A percentile compares a stretch with the other conserved stretches of the same genome.
Conservation (phyloP, 2,113 vertebrate species). For the Synodontis membranacea region DNA sequence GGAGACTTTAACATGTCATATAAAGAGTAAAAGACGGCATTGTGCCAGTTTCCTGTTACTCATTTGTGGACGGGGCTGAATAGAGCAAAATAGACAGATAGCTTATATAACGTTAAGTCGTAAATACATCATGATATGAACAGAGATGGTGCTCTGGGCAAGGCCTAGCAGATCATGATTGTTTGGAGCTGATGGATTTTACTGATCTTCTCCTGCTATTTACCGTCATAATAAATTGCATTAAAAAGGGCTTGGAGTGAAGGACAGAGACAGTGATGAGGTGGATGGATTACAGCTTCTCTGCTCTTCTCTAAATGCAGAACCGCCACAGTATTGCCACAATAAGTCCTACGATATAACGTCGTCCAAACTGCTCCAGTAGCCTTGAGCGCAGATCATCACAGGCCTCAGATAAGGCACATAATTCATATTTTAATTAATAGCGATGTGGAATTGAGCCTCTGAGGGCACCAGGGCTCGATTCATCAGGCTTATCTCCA, state of each 20-base stretch:
- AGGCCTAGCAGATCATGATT: not conserved
- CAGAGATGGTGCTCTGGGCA: not conserved
- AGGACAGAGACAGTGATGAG: not conserved
- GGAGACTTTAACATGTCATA: not conserved
- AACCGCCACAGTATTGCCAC: not conserved
- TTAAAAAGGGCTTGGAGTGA: not conserved
- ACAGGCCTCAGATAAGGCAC: constrained; percentile 65
- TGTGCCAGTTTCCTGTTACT: not conserved
- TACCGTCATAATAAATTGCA: not conserved
- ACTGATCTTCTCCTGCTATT: not conserved
- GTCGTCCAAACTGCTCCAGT: constrained; percentile 43
- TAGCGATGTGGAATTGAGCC: constrained; percentile 54
- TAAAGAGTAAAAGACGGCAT: not conserved
- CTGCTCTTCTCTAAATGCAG: constrained; percentile 7
- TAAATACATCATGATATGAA: constrained; percentile 1
- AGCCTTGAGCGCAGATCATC: constrained; percentile 58
- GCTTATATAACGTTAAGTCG: not conserved
- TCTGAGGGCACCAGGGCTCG: constrained; percentile 62
- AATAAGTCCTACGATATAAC: constrained; percentile 43
- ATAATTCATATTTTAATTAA: constrained; percentile 79
- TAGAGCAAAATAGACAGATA: not conserved
- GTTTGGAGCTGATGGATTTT: constrained; percentile 16
- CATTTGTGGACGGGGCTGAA: not conserved
- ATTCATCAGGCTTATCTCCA: constrained; percentile 67
- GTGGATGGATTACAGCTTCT: not conserved